A percentile compares a stretch with the other conserved stretches of the same genome.
Conservation (phyloP, 2,113 vertebrate genomes). For the Piprites chloris region DNA sequence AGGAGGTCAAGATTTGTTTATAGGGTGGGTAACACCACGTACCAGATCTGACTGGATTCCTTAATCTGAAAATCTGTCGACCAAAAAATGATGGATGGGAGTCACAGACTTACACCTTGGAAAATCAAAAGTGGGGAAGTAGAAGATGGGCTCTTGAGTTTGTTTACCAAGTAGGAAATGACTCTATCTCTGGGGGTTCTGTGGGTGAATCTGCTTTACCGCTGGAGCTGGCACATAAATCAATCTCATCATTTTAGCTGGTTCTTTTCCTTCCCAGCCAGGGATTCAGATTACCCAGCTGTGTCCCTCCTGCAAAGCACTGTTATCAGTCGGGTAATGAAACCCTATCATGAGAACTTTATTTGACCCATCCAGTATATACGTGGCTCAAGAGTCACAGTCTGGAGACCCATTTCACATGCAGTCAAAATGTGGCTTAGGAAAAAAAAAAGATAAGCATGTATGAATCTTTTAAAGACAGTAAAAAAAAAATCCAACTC, state of each 20-base stretch:
- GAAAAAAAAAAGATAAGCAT: neutral
- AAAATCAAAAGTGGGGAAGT: neutral
- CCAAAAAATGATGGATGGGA: neutral
- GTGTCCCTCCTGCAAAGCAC: neutral
- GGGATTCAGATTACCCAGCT: neutral
- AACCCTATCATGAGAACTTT: neutral
- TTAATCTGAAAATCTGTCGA: neutral
- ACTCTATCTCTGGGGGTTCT: neutral
- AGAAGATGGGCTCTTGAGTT: neutral
- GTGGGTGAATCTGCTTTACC: neutral
- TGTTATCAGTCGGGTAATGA: conserved; percentile 5
- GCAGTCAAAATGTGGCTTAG: neutral
- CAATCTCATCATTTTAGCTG: neutral
- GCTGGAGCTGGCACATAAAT: neutral
- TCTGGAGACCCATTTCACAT: neutral
- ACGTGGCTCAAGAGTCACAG: neutral
- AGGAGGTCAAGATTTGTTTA: neutral
- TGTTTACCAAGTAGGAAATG: neutral
- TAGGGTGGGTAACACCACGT: neutral
- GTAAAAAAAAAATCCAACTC: neutral
- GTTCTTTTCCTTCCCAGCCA: neutral
- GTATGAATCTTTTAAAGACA: neutral
- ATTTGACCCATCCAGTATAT: neutral
- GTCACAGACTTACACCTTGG: neutral
- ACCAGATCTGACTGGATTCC: neutral